Percentiles rank a stretch among this genome's conserved stretches.
These are phyloP conservation scores for Hemiprocne comata DNA, from an alignment of 2,113 vertebrate genomes.

Conservation along the genomic window DNA sequence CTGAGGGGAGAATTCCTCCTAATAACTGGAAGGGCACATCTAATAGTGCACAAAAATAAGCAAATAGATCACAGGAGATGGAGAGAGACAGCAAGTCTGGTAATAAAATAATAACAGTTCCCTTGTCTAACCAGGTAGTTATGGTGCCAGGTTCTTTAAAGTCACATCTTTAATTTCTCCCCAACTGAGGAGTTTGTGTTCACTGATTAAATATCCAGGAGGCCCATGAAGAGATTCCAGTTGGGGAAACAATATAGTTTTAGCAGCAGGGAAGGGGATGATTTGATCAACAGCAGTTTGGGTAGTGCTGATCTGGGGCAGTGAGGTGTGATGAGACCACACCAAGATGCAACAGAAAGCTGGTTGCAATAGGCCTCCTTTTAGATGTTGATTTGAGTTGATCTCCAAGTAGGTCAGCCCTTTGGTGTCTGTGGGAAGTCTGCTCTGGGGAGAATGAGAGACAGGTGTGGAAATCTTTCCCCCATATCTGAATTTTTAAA, in stretches of 20 bases:
- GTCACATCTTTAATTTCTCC: neutral
- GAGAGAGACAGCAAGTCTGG: neutral
- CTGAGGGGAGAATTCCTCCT: neutral
- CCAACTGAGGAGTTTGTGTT: neutral
- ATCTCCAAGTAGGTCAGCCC: accelerated
- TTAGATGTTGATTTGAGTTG: neutral
- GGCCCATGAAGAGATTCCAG: neutral
- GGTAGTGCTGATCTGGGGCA: neutral
- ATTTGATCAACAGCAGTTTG: neutral
- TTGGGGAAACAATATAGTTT: neutral
- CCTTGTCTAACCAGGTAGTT: neutral
- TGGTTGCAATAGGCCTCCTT: neutral
- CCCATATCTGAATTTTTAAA: neutral
- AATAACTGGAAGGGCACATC: neutral
- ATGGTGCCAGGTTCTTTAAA: neutral
- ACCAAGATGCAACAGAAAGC: accelerated
- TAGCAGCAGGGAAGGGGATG: neutral
- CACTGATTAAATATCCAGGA: neutral
- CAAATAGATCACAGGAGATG: neutral
- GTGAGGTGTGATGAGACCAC: neutral
- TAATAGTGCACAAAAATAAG: neutral
- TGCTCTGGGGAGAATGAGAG: neutral
- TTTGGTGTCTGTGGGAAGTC: neutral
- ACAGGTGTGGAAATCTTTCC: neutral
- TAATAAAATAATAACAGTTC: neutral